phyloP scores from a whole-genome alignment of 2,888 invertebrate species.

The Acrocera orbiculus region DNA sequence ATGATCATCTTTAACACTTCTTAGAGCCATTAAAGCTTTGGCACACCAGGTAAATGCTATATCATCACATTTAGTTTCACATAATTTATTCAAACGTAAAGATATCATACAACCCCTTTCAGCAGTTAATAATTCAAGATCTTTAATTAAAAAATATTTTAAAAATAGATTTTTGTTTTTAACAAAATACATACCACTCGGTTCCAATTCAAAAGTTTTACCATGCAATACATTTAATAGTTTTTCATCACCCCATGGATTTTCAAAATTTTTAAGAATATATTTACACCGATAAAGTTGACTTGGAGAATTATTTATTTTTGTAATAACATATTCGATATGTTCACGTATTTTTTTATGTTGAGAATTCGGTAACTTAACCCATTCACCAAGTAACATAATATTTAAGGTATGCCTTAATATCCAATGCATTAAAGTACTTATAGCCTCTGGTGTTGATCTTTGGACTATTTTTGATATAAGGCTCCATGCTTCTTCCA shows the following conservation, averaged over 20 bases:
- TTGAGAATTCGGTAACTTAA: background rate
- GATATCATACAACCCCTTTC: slow-evolving; percentile 40
- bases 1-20: slow-evolving; percentile 10
- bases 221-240: slow-evolving; percentile 6
- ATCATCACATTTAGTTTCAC: slow-evolving; percentile 43
- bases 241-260: slow-evolving; percentile 6
- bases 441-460: too few relatives aligned
- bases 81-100: slow-evolving; percentile 40
- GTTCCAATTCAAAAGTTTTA: background rate
- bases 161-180: background rate
- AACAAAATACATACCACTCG: slow-evolving; percentile 1
- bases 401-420: slow-evolving; percentile 3
- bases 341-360: slow-evolving; percentile 1
- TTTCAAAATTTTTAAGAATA: slow-evolving; percentile 7
- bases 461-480: too few relatives aligned
- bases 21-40: slow-evolving; percentile 30
- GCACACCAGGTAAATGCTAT: slow-evolving; percentile 40
- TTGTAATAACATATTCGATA: slow-evolving; percentile 5
- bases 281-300: slow-evolving; percentile 5
- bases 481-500: too few relatives aligned
- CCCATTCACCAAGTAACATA: slow-evolving; percentile 6
- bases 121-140: slow-evolving; percentile 36
- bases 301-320: background rate
- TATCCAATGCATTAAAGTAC: slow-evolving; percentile 4
- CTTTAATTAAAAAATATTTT: slow-evolving; percentile 17